Conservation (phyloP, 2,113 vertebrate genomes). For the Brachyhypopomus occidentalis region DNA sequence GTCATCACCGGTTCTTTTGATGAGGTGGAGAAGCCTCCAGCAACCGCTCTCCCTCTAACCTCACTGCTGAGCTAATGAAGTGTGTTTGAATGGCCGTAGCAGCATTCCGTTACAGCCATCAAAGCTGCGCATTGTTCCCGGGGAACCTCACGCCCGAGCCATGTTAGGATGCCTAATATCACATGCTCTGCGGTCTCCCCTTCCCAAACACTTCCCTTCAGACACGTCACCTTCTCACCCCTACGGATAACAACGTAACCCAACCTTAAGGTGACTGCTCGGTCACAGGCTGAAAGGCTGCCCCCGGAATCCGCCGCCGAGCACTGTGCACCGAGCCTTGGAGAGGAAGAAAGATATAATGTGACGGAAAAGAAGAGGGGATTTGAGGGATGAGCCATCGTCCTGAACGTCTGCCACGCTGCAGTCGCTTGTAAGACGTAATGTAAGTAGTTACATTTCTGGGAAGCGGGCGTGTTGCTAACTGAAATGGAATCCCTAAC, state of each 20-base stretch:
- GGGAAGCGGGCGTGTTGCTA: slow-evolving; percentile 41
- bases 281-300: slow-evolving; percentile 17
- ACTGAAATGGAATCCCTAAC: slow-evolving; percentile 39
- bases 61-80: slow-evolving; percentile 53
- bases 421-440: slow-evolving; percentile 34
- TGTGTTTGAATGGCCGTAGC: slow-evolving; percentile 56
- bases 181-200: slow-evolving; percentile 57
- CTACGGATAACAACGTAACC: slow-evolving; percentile 27
- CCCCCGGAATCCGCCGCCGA: not conserved
- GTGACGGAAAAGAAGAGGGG: slow-evolving; percentile 39
- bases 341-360: slow-evolving; percentile 39
- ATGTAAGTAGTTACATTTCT: slow-evolving; percentile 47
- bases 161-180: slow-evolving; percentile 58
- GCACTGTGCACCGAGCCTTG: slow-evolving; percentile 21
- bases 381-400: slow-evolving; percentile 41
- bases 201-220: slow-evolving; percentile 52
- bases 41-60: slow-evolving; percentile 51
- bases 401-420: slow-evolving; percentile 42
- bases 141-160: slow-evolving; percentile 58
- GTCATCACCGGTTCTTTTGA: not conserved
- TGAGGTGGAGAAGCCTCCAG: slow-evolving; percentile 27
- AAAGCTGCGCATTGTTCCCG: slow-evolving; percentile 65
- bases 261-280: slow-evolving; percentile 30
- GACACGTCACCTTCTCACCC: slow-evolving; percentile 41
- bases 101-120: slow-evolving; percentile 66